Evolutionary conservation across 1,140 invertebrate genomes (phyloP), one percentile per base, ranked within the genome.

Genomic region (Brachionus rubens): DNA sequence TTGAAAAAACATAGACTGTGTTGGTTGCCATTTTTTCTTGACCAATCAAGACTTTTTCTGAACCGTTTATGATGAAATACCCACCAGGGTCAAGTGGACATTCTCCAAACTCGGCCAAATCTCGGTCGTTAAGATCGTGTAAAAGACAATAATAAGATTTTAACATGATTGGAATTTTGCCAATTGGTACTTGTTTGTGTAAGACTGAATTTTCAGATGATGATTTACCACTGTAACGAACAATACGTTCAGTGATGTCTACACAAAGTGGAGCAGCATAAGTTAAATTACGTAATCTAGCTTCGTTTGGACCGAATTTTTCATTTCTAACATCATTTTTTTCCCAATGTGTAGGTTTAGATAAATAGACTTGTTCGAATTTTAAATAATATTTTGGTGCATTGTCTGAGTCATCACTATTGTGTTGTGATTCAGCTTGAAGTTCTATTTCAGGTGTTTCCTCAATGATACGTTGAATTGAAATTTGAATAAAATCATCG

Each of bases 21-120:
- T 99, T 99, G 9, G 96, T 98, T 12, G 96, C 96, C 96, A 99
- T 99, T 86, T 98, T 98, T 84, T 99, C 96, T 85, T 99, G 96
- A 7, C 96, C 96, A 85, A 99, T 98, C 0, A 99, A 85, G 0
- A 91, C 89, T 86, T 90, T 86, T 76, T 86, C 84, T 10, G 84
- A 84, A 1, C 85, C 85, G 75, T 86, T 85, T 54, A 86, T 85
- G 56, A 86, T 85, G 62, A 85, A 85, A 78, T 85, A 85, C 2
- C 84, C 84, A 5, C 84, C 96, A 56, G 96, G 96, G 88, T 99
- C 96, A 21, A 99, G 86, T 0, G 96, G 96, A 81, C 96, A 99
- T 86, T 99, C 96, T 83, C 99, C 99, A 77, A 99, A 89, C 86
- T 99, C 95, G 50, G 94, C 94, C 78, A 99, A 89, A 90, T 99